These are phyloP conservation scores for Thymelicus acteon DNA, from an alignment of 2,888 invertebrate species.

Conservation along the genomic window DNA sequence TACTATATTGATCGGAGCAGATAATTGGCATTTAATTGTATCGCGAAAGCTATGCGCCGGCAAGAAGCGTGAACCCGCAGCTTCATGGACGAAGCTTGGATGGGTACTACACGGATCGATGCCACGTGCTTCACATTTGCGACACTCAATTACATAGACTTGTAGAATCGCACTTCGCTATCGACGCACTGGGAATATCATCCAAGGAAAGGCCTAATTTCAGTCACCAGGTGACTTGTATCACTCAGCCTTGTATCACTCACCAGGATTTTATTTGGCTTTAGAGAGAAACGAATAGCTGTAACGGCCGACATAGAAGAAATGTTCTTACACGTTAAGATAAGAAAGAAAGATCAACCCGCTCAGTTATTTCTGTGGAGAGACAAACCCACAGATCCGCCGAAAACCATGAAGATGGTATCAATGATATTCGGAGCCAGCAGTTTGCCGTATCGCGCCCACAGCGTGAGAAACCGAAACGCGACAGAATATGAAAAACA, in stretches of 20 bases:
- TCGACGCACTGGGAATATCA: too few relatives aligned
- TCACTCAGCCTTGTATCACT: conserved; percentile 43
- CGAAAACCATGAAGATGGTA: background rate
- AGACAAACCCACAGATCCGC: background rate
- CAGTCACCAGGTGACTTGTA: too few relatives aligned
- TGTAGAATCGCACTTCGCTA: too few relatives aligned
- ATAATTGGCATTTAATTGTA: background rate
- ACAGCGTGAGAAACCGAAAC: too few relatives aligned
- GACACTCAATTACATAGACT: background rate
- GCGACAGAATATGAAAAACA: too few relatives aligned
- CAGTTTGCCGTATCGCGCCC: too few relatives aligned
- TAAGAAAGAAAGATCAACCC: conserved; percentile 31
- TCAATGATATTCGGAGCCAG: too few relatives aligned
- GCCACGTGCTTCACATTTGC: background rate
- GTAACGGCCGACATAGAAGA: conserved; percentile 44
- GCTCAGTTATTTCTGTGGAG: conserved; percentile 36
- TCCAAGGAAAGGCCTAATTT: too few relatives aligned
- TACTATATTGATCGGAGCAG: background rate
- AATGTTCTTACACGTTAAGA: conserved; percentile 43
- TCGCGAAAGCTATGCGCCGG: background rate
- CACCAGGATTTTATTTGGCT: conserved; percentile 43
- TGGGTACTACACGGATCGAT: background rate
- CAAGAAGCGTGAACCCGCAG: background rate
- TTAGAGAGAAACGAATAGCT: conserved; percentile 39
- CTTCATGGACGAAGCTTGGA: background rate